Evolutionary conservation across 1,140 invertebrate species (phyloP).

Genomic region (Musca domestica): DNA sequence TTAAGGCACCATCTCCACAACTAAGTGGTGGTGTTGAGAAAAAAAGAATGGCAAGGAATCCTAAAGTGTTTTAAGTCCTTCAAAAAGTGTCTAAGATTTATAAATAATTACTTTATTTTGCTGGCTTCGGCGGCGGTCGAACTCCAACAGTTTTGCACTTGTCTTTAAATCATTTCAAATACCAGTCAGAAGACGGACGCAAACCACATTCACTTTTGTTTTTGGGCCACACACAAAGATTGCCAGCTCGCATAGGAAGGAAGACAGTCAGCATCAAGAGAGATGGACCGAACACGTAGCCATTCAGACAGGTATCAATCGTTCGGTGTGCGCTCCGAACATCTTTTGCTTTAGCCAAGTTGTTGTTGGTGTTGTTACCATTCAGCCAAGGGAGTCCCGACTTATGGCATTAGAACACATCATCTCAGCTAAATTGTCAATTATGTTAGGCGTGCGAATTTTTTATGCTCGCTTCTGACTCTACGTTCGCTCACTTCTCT

Average conservation of each 20-base stretch:
- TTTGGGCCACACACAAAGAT: background rate
- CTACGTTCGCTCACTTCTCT: no score
- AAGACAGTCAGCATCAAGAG: background rate
- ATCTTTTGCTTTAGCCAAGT: background rate
- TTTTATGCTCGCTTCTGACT: background rate
- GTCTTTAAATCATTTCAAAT: background rate
- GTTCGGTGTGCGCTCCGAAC: background rate
- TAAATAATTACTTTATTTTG: conserved; percentile 7
- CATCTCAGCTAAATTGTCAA: background rate
- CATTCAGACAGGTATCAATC: conserved; percentile 6
- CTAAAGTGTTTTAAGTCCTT: conserved; percentile 16
- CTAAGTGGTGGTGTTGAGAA: no score
- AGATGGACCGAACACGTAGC: background rate
- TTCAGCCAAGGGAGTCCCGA: background rate
- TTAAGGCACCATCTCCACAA: background rate
- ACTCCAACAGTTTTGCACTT: background rate
- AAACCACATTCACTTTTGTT: background rate
- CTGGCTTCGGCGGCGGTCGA: background rate
- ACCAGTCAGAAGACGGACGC: background rate
- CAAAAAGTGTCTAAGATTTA: background rate
- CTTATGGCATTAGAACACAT: background rate
- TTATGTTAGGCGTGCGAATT: conserved; percentile 17
- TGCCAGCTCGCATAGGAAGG: background rate
- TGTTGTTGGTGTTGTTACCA: background rate
- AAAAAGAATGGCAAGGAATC: background rate